phyloP scores from a whole-genome alignment of 2,797 vertebrate genomes.

The Phalanger gymnotis region DNA sequence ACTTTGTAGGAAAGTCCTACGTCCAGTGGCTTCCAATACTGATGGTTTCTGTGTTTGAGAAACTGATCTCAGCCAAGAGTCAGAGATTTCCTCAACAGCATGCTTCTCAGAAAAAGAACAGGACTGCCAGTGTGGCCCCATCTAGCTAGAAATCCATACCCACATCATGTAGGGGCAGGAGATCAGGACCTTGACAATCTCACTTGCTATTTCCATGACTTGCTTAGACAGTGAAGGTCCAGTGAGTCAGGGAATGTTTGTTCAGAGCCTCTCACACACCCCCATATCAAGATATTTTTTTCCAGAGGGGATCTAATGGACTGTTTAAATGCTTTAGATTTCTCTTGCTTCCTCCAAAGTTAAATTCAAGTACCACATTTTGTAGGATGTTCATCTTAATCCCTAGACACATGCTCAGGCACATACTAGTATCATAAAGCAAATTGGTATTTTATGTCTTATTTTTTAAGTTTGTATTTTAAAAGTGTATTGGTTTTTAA shows the following conservation, averaged over 20 bases:
- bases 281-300: neutral
- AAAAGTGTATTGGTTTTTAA: neutral
- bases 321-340: neutral
- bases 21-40: neutral
- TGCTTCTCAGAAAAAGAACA: neutral
- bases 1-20: neutral
- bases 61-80: neutral
- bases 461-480: neutral
- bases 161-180: neutral
- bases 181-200: neutral
- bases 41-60: neutral
- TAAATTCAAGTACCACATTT: neutral
- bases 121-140: neutral
- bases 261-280: neutral
- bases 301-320: neutral
- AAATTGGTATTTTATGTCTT: neutral
- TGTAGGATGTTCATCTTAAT: neutral
- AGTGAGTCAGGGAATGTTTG: neutral
- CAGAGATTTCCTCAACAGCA: neutral
- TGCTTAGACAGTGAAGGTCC: neutral
- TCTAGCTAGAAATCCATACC: neutral
- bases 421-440: neutral
- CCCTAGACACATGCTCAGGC: neutral
- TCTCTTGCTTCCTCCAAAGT: neutral
- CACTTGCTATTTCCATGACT: neutral